phyloP scores from a whole-genome alignment of 2,113 vertebrate genomes.

The Piprites chloris region DNA sequence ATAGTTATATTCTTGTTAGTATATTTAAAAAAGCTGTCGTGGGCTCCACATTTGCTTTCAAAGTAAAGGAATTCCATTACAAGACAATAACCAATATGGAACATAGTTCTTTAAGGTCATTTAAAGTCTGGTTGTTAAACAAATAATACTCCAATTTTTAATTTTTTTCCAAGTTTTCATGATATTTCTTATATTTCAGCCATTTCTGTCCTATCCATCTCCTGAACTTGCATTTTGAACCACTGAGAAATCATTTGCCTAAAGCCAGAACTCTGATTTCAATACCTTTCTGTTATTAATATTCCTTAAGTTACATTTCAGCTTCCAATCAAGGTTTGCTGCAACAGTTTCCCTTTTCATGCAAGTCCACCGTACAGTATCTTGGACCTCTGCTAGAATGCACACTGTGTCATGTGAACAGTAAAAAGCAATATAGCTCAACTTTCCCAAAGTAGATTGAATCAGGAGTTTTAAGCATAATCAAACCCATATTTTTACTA shows the following conservation, averaged over 20 bases:
- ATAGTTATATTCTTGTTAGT: not conserved
- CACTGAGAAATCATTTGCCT: slow-evolving; percentile 10
- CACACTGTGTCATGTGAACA: slow-evolving; percentile 32
- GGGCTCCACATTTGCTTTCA: not conserved
- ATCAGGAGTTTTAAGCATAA: slow-evolving; percentile 68
- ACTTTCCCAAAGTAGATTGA: slow-evolving; percentile 53
- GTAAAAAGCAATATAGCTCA: slow-evolving; percentile 47
- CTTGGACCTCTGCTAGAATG: slow-evolving; percentile 36
- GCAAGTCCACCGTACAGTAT: not conserved
- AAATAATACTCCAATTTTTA: not conserved
- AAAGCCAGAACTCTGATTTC: slow-evolving; percentile 19
- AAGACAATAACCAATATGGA: not conserved
- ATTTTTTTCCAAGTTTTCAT: not conserved
- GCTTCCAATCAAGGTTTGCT: slow-evolving; percentile 11
- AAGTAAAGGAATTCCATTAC: not conserved
- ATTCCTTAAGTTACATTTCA: slow-evolving; percentile 43
- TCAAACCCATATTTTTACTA: slow-evolving; percentile 68
- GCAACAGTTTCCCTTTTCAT: slow-evolving; percentile 35
- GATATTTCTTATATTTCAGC: slow-evolving; percentile 1
- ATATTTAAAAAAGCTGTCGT: not conserved
- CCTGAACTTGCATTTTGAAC: not conserved
- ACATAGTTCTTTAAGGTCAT: slow-evolving; percentile 6
- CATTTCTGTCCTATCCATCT: not conserved
- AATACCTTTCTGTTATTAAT: slow-evolving; percentile 56
- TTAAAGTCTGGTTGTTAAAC: slow-evolving; percentile 1